phyloP scores from a whole-genome alignment of 2,797 vertebrate species.

The Lycodopsis pacificus region DNA sequence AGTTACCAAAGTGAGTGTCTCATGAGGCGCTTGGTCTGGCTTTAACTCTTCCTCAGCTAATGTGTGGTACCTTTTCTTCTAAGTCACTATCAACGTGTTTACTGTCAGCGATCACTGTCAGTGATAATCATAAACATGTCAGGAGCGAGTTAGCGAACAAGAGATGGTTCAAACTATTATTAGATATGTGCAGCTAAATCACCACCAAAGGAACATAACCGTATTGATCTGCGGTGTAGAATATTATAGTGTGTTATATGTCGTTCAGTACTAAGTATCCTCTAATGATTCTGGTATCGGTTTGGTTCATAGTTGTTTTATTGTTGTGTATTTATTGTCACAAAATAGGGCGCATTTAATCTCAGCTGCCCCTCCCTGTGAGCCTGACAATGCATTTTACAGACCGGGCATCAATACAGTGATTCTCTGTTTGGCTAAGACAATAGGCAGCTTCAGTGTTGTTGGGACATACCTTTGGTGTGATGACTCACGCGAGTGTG shows the following conservation, averaged over 20 bases:
- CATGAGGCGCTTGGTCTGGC: background rate
- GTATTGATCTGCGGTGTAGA: background rate
- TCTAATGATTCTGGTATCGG: background rate
- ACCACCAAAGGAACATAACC: background rate
- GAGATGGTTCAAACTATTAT: slow-evolving; percentile 22
- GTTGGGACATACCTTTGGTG: background rate
- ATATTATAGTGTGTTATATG: background rate
- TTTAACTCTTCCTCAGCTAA: background rate
- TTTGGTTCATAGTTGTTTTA: background rate
- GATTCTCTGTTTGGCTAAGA: slow-evolving; percentile 9
- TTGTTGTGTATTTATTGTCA: background rate
- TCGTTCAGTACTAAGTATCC: background rate
- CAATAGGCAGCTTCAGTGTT: background rate
- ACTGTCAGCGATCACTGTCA: slow-evolving; percentile 1
- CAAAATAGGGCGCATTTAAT: background rate
- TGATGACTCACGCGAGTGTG: slow-evolving; percentile 35
- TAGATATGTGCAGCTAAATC: background rate
- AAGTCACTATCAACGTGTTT: background rate
- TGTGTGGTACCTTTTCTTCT: background rate
- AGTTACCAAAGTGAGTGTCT: background rate
- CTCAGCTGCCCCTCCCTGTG: slow-evolving; percentile 36
- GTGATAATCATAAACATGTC: slow-evolving; percentile 49
- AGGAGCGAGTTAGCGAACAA: slow-evolving; percentile 46
- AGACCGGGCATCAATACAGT: background rate
- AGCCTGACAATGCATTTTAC: slow-evolving; percentile 1